Percentiles rank a stretch among this genome's conserved stretches.
phyloP scores from a whole-genome alignment of 2,113 vertebrate genomes.

The Nematolebias whitei region DNA sequence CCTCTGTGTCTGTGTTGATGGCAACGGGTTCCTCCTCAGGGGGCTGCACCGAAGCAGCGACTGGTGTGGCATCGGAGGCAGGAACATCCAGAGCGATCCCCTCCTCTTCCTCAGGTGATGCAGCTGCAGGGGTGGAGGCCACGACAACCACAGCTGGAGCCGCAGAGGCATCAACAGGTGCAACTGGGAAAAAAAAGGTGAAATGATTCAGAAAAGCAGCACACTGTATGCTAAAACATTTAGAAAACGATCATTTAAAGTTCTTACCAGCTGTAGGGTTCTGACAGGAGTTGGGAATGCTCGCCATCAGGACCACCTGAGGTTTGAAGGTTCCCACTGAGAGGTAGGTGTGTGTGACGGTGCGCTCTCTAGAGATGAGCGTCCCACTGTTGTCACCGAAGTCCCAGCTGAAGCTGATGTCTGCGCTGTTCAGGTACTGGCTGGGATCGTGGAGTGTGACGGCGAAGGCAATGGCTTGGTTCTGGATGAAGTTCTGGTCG shows the following conservation, averaged over 20 bases:
- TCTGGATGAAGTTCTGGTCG: slow-evolving; percentile 86
- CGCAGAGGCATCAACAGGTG: slow-evolving; percentile 43
- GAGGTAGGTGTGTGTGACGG: slow-evolving; percentile 89
- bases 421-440: slow-evolving; percentile 84
- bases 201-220: too few relatives aligned
- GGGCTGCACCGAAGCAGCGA: slow-evolving; percentile 55
- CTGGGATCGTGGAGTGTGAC: slow-evolving; percentile 91
- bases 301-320: slow-evolving; percentile 88
- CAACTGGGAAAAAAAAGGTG: slow-evolving; percentile 25
- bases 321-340: slow-evolving; percentile 80
- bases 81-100: slow-evolving; percentile 50
- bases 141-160: slow-evolving; percentile 55
- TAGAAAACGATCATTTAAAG: background rate
- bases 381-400: slow-evolving; percentile 91
- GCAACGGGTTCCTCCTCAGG: slow-evolving; percentile 14
- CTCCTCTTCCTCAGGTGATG: slow-evolving; percentile 43
- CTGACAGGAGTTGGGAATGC: slow-evolving; percentile 84
- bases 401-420: slow-evolving; percentile 92
- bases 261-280: slow-evolving; percentile 72
- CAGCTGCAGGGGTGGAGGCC: slow-evolving; percentile 46
- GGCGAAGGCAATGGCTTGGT: slow-evolving; percentile 86
- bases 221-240: background rate
- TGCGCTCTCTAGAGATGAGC: slow-evolving; percentile 85
- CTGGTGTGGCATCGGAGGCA: slow-evolving; percentile 59
- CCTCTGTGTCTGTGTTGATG: slow-evolving; percentile 27